Conservation (phyloP, 1,140 invertebrate genomes). For the Anoplolepis gracilipes region DNA sequence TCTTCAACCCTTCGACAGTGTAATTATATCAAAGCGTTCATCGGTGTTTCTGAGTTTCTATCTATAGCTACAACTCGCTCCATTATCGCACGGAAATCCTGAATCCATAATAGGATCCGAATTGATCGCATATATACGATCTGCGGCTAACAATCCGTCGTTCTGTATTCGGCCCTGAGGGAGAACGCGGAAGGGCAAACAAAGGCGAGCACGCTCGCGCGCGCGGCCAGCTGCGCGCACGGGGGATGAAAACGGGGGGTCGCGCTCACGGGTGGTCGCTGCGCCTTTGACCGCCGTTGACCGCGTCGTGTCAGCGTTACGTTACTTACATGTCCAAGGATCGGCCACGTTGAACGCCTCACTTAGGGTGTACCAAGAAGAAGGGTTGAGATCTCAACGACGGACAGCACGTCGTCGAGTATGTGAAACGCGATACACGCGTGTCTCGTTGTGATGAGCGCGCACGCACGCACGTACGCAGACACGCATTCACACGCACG, state of each 20-base stretch:
- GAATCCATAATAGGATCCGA: not conserved
- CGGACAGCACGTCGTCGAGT: not conserved
- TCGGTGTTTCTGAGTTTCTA: constrained; percentile 7
- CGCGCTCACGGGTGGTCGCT: not conserved
- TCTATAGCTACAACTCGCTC: not conserved
- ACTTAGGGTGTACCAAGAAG: constrained; percentile 73
- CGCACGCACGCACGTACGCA: constrained; percentile 21
- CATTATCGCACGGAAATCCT: not conserved
- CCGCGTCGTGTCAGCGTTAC: constrained; percentile 50
- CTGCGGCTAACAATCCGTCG: not conserved
- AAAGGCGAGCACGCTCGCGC: constrained; percentile 53
- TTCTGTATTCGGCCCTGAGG: not conserved
- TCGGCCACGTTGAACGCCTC: constrained; percentile 81
- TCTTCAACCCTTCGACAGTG: not conserved
- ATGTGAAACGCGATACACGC: not conserved
- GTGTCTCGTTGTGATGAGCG: not conserved
- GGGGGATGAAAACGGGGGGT: constrained; percentile 19
- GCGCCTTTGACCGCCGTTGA: constrained; percentile 10
- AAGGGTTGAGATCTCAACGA: constrained; percentile 45
- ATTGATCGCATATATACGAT: not conserved
- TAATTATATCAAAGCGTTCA: constrained; percentile 32
- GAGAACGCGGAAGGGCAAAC: constrained; percentile 45
- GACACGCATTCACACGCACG: constrained; percentile 23
- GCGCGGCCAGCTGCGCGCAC: constrained; percentile 50
- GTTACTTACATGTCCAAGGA: constrained; percentile 84